Percentiles rank a stretch among this genome's conserved stretches.
Evolutionary conservation across 1,140 invertebrate species (phyloP).

Genomic region (Megathymus violae): DNA sequence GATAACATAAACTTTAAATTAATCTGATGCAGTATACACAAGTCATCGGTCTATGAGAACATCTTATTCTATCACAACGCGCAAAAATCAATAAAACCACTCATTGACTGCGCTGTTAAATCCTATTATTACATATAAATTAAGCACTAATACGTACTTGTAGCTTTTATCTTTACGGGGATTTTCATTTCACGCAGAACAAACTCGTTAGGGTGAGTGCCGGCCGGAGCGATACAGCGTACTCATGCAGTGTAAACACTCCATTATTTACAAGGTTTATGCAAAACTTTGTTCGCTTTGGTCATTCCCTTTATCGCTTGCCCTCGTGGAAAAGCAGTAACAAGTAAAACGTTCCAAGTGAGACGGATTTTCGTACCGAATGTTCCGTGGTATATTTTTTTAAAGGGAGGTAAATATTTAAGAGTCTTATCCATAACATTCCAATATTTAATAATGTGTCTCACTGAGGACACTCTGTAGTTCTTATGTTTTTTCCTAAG

Average conservation of each 20-base stretch:
- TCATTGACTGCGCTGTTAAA: slow-evolving; percentile 10
- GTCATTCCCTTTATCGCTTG: neutral
- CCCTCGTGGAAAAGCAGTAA: neutral
- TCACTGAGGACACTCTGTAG: too few species aligned
- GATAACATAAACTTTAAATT: too few species aligned
- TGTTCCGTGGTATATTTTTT: neutral
- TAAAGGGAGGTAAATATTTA: too few species aligned
- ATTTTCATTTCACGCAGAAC: slow-evolving; percentile 24
- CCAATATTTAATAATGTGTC: too few species aligned
- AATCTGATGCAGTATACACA: too few species aligned
- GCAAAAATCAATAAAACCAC: too few species aligned
- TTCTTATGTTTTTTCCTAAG: too few species aligned
- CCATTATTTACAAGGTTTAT: slow-evolving; percentile 20
- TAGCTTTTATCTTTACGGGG: slow-evolving; percentile 17
- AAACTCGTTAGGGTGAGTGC: slow-evolving; percentile 32
- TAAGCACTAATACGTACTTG: slow-evolving; percentile 8
- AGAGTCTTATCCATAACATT: too few species aligned
- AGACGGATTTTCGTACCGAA: neutral
- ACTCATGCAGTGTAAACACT: slow-evolving; percentile 18
- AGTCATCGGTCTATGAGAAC: too few species aligned
- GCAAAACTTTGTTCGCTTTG: neutral
- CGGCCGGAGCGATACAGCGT: slow-evolving; percentile 11
- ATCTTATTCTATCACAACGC: too few species aligned
- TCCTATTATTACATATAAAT: slow-evolving; percentile 5
- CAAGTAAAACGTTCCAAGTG: neutral